Base-by-base conservation (phyloP, 2,888 invertebrate species). In the Watsonalla cultraria region DNA sequence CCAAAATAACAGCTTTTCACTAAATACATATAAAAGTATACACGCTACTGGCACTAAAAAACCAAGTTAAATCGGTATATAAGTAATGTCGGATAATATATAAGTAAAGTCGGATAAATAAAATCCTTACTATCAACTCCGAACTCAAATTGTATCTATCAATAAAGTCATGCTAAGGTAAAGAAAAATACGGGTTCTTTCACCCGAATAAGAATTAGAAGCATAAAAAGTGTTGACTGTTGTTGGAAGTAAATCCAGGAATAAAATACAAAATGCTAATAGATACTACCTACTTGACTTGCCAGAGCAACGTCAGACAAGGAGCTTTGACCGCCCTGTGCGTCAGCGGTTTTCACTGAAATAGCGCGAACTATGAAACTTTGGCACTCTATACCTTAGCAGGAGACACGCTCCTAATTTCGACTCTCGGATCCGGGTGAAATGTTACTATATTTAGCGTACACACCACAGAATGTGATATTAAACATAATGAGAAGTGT, bases 311-410 rank as follows among this genome's bases (percentile, higher is more conserved):
- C 70, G 65, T 66, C 67, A 71, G 65, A 11, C 54, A 52, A 56
- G 68, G 80, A 71, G 79, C 81, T 82, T 79, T 80, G 81, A 81
- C 80, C 81, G 77, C 59, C 66, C 68, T 60, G 70, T 73, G 71
- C 78, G 79, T 77, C 75, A 76, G 70, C 68, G 62, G 57, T 70
- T 72, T 77, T 70, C 66, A 74, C 83, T 70, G 74, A 85, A 85
- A 85, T 85, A 85, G 78, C 68, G 61, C 73, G 66, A 69, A 70
- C 74, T 76, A 74, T 73, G 76, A 78, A 78, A 74, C 76, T 76
- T 85, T 86, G 86, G 86, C 86, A 86, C 57, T 74, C 72, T 61
- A 69, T 67, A 66, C 76, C 85, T 75, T 78, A 66, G 83, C 84
- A 80, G 86, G 86, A 86, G 85, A 76, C 74, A 64, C 65, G 60